Evolutionary conservation across 2,888 invertebrate genomes (phyloP).

Genomic region (Aelia acuminata): DNA sequence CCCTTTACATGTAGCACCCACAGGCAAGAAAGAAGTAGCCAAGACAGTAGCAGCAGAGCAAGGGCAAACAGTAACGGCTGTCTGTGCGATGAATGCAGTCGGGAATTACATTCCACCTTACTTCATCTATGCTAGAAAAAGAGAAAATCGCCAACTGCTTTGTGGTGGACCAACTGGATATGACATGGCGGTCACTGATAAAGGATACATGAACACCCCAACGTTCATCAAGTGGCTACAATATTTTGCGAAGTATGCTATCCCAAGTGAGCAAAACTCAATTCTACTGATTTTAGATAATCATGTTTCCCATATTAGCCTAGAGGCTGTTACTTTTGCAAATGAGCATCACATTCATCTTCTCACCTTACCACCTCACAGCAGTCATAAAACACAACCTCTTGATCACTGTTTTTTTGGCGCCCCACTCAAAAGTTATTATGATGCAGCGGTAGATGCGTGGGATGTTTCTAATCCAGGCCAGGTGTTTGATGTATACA

Average conservation of each 20-base stretch:
- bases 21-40: slow-evolving; percentile 62
- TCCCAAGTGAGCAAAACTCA: slow-evolving; percentile 64
- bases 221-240: slow-evolving; percentile 58
- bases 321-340: slow-evolving; percentile 66
- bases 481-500: not conserved
- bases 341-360: slow-evolving; percentile 65
- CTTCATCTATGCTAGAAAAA: slow-evolving; percentile 63
- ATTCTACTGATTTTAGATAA: slow-evolving; percentile 66
- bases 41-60: slow-evolving; percentile 63
- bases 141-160: slow-evolving; percentile 58
- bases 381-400: slow-evolving; percentile 65
- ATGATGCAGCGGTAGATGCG: not conserved
- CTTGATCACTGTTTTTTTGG: slow-evolving; percentile 57
- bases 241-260: slow-evolving; percentile 30
- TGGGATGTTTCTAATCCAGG: slow-evolving; percentile 50
- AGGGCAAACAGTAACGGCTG: slow-evolving; percentile 63
- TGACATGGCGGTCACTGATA: no score
- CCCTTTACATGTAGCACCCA: slow-evolving; percentile 63
- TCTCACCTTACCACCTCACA: no score
- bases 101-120: slow-evolving; percentile 62
- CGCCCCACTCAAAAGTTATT: no score
- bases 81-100: slow-evolving; percentile 59
- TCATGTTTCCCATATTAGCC: no score
- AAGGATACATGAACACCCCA: slow-evolving; percentile 63
- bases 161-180: slow-evolving; percentile 59